Evolutionary conservation across 2,797 vertebrate genomes (phyloP), one percentile per base, ranked within the genome.

Genomic region (Sebastes minor): DNA sequence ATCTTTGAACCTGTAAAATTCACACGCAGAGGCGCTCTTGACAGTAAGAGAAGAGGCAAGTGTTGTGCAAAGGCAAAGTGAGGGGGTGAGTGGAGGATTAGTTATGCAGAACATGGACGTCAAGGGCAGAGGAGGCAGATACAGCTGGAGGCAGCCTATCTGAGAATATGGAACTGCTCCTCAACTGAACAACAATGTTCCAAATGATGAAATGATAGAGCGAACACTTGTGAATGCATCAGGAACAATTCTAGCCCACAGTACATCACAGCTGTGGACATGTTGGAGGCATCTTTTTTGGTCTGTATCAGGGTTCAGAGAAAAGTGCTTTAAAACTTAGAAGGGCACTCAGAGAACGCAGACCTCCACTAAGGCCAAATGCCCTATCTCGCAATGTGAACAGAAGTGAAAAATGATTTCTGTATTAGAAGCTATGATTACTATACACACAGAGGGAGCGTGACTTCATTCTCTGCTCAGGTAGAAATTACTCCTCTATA

Each of bases 101-200:
- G 86, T 88, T 89, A 93, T 92, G 89, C 91, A 93, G 87, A 90
- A 91, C 90, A 92, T 94, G 89, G 89, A 91, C 46, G 87, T 93
- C 90, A 94, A 94, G 92, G 91, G 91, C 90, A 93, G 89, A 89
- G 71, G 80, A 93, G 92, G 90, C 88, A 93, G 86, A 94, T 91
- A 81, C 82, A 90, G 92, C 93, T 91, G 75, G 79, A 93, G 92
- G 92, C 92, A 83, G 70, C 78, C 69, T 63, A 81, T 88, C 81
- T 87, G 79, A 86, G 87, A 85, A 81, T 68, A 87, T 87, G 81
- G 82, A 92, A 74, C 73, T 23, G 78, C 80, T 89, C 66, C 68
- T 81, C 86, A 89, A 89, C 83, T 70, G 86, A 88, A 91, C 80
- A 91, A 83, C 81, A 71, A 25, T 85, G 82, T 82, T 90, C 52